These are phyloP conservation scores for Trichopoda pennipes DNA, from an alignment of 2,888 invertebrate genomes.

Conservation along the genomic window DNA sequence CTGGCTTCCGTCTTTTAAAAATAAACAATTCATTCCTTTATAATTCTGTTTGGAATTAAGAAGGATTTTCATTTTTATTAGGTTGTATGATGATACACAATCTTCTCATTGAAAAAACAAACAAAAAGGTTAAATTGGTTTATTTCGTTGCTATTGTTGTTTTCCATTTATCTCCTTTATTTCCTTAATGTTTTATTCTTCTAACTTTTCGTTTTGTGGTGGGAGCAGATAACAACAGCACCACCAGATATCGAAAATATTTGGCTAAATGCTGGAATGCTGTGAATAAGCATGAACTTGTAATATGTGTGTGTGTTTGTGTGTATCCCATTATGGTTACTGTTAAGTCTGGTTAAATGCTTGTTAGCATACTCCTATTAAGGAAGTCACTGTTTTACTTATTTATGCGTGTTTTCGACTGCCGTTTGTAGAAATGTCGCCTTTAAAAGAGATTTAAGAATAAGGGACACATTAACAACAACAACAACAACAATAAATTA, in stretches of 20 bases:
- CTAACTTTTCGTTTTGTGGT: slow-evolving; percentile 26
- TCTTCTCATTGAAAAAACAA: slow-evolving; percentile 43
- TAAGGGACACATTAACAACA: slow-evolving; percentile 35
- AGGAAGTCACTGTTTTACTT: slow-evolving; percentile 53
- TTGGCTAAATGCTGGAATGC: slow-evolving; percentile 10
- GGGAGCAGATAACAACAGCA: slow-evolving; percentile 29
- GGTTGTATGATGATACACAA: slow-evolving; percentile 21
- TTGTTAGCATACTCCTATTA: slow-evolving; percentile 53
- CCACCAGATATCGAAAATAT: slow-evolving; percentile 10
- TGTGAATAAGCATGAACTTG: background rate
- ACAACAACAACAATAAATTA: slow-evolving; percentile 10
- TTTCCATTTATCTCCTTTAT: slow-evolving; percentile 37
- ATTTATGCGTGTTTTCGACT: slow-evolving; percentile 3
- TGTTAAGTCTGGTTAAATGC: slow-evolving; percentile 56
- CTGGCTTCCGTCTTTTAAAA: background rate
- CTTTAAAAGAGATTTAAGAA: slow-evolving; percentile 39
- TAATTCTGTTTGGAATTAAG: slow-evolving; percentile 8
- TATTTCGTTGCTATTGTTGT: slow-evolving; percentile 26
- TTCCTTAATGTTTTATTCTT: slow-evolving; percentile 1
- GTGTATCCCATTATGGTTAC: slow-evolving; percentile 50
- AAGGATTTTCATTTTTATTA: slow-evolving; percentile 37
- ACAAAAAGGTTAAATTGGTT: slow-evolving; percentile 57
- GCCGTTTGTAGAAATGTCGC: slow-evolving; percentile 7
- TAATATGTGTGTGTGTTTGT: slow-evolving; percentile 1
- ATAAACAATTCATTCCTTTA: slow-evolving; percentile 20